Base-by-base conservation (phyloP, 2,888 invertebrate species). In the Tolmerus cingulatus region DNA sequence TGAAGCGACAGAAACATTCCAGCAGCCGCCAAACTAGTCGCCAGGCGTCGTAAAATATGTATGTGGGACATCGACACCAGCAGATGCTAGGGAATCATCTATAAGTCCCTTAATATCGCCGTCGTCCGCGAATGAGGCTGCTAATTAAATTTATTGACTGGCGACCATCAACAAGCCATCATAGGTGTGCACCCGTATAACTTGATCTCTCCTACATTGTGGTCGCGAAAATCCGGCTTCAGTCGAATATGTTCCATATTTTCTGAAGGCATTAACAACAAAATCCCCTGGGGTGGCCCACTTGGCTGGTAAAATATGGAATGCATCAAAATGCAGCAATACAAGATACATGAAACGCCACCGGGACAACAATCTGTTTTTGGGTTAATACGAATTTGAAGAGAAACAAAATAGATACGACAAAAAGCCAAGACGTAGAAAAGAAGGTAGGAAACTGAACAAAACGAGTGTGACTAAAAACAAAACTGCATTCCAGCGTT, bases 401-500 rank as follows among this genome's bases (percentile, higher is more conserved):
- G n/a, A 34, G 37, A 76, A 76, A 37, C 12, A n/a, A 76, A 76
- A 76, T 8, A 14, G 23, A 74, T 34, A 16, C 34, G 23, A 55
- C 34, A 34, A 34, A 34, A 34, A 34, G n/a, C n/a, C n/a, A n/a
- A n/a, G n/a, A 34, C 2, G 4, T 3, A 34, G 5, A 34, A 34
- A 66, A 66, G 19, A 66, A 66, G 66, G 19, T 27, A 27, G 76
- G 19, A 55, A 82, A 82, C 40, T 19, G 30, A 81, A 78, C 46
- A 78, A 78, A 78, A 78, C 78, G 27, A 46, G 43, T 43, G 78
- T 46, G 46, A 27, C 78, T 23, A 43, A 82, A 82, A 57, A 82
- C 82, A 57, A 82, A 82, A 82, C 82, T 82, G 82, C 82, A 82
- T 82, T 82, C 82, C 82, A 34, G n/a, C 57, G 82, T 66, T 82